Evolutionary conservation across 64 coral and sea anemone species (phyloP).

Genomic region (Montipora cactus): DNA sequence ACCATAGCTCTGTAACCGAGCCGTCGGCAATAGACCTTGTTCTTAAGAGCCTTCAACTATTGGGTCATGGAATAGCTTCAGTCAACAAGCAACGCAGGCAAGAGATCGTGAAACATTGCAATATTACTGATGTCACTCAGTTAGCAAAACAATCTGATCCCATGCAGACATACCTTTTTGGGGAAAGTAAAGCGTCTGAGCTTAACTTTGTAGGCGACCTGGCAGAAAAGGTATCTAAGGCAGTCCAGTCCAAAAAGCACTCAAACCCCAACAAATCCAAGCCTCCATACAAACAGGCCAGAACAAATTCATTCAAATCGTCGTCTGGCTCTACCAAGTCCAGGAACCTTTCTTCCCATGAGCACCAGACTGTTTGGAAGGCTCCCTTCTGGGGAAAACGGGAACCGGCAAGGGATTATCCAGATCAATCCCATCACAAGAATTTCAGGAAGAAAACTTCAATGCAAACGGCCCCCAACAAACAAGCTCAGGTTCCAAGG

Average conservation of each 20-base stretch:
- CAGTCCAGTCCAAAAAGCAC: background rate
- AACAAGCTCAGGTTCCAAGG: background rate
- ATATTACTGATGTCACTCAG: slow-evolving; percentile 13
- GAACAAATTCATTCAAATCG: background rate
- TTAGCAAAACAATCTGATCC: slow-evolving; percentile 7
- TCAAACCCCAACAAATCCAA: background rate
- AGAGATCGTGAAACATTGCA: background rate
- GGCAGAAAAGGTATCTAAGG: slow-evolving; percentile 7
- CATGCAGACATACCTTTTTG: slow-evolving; percentile 29
- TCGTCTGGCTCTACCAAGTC: background rate
- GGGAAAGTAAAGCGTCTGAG: slow-evolving; percentile 4
- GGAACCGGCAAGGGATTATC: background rate
- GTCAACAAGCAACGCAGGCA: background rate
- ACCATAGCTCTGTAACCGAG: too few species aligned
- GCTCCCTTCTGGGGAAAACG: background rate
- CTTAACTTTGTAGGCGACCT: slow-evolving; percentile 17
- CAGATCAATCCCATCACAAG: too few species aligned
- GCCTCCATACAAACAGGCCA: too few species aligned
- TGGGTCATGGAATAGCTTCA: background rate
- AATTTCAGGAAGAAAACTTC: background rate
- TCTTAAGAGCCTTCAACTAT: background rate
- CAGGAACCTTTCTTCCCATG: background rate
- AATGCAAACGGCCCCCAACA: background rate
- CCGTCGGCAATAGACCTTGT: background rate
- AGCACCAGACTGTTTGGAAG: background rate